Conservation (phyloP, 2,888 invertebrate genomes). For the Idaea biselata region DNA sequence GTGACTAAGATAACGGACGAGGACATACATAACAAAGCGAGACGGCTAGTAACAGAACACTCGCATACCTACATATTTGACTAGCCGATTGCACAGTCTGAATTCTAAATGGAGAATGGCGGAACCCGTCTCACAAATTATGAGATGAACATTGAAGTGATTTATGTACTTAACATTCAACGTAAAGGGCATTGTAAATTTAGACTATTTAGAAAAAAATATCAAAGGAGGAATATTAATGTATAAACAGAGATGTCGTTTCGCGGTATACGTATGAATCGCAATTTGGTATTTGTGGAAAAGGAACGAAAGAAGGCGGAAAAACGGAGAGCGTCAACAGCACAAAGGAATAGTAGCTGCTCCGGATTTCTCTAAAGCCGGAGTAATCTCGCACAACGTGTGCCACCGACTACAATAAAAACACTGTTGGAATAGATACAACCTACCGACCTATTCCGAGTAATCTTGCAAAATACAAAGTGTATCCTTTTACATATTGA, state of each 20-base stretch:
- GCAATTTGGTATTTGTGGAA: constrained; percentile 54
- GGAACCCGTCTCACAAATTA: constrained; percentile 29
- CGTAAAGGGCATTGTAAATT: neutral
- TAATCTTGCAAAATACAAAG: constrained; percentile 22
- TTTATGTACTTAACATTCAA: neutral
- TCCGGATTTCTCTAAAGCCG: constrained; percentile 51
- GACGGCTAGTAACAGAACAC: constrained; percentile 49
- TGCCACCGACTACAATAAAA: constrained; percentile 40
- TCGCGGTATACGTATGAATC: constrained; percentile 33
- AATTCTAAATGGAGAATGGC: constrained; percentile 56
- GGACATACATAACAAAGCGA: constrained; percentile 55
- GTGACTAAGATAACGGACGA: constrained; percentile 52
- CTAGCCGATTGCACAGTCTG: constrained; percentile 47
- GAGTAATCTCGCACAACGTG: constrained; percentile 50
- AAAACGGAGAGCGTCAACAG: constrained; percentile 54
- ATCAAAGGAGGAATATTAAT: constrained; percentile 7
- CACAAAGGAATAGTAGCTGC: constrained; percentile 52
- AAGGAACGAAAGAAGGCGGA: constrained; percentile 46
- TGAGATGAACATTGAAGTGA: constrained; percentile 12
- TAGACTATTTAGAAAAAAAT: neutral
- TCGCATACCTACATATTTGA: constrained; percentile 60
- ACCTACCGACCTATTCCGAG: constrained; percentile 26
- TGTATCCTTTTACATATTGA: constrained; percentile 21
- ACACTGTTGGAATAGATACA: constrained; percentile 32
- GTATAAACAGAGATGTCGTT: constrained; percentile 29